Percentiles rank a stretch among this genome's conserved stretches.
phyloP scores from a whole-genome alignment of 2,888 invertebrate species.

The Cryptus viduatorius region DNA sequence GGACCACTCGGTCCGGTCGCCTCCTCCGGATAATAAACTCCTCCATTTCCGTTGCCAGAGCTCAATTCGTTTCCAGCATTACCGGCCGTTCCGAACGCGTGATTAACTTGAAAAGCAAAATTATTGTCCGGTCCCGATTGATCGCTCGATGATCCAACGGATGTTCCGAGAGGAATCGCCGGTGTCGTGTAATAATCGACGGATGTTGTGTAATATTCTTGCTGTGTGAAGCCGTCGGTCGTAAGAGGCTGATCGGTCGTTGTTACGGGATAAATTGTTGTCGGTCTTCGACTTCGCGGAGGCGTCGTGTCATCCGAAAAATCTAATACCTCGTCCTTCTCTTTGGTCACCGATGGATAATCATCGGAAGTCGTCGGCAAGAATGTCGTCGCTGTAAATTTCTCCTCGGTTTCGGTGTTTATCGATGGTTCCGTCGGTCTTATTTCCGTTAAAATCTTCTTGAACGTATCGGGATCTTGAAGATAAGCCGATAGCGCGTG shows the following conservation, averaged over 20 bases:
- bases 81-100: constrained; percentile 80
- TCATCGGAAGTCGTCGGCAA: constrained; percentile 84
- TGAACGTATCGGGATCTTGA: constrained; percentile 93
- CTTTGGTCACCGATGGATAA: constrained; percentile 87
- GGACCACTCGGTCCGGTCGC: constrained; percentile 66
- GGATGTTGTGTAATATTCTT: constrained; percentile 73
- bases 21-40: constrained; percentile 57
- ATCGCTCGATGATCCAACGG: constrained; percentile 41
- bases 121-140: constrained; percentile 70
- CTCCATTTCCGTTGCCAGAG: constrained; percentile 29
- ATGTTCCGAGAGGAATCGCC: constrained; percentile 63
- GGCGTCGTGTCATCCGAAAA: constrained; percentile 89
- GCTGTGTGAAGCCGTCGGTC: constrained; percentile 59
- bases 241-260: constrained; percentile 70
- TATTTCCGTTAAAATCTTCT: constrained; percentile 91
- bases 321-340: constrained; percentile 91
- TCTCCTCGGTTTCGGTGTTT: constrained; percentile 83
- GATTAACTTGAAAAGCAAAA: constrained; percentile 86
- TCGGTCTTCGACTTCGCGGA: constrained; percentile 77
- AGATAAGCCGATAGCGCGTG: constrained; percentile 93
- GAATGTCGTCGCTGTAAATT: constrained; percentile 71
- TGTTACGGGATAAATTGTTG: constrained; percentile 75
- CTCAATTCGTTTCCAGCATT: constrained; percentile 59
- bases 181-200: constrained; percentile 69
- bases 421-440: constrained; percentile 91